phyloP scores from a whole-genome alignment of 2,888 invertebrate genomes.

The Eupsilia transversa region DNA sequence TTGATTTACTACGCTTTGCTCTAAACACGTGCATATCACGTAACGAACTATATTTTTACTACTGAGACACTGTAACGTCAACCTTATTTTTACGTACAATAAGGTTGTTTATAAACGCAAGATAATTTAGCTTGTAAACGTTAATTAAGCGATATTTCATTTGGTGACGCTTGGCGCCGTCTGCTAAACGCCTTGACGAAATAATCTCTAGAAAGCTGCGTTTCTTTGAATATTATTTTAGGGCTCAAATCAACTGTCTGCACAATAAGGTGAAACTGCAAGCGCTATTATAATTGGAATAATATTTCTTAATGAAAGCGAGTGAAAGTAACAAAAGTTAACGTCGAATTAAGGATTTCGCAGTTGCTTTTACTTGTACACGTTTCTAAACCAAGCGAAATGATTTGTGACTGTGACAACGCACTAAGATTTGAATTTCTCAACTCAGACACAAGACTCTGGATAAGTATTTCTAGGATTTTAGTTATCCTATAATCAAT shows the following conservation, averaged over 20 bases:
- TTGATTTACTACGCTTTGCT: constrained; percentile 80
- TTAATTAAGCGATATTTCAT: constrained; percentile 88
- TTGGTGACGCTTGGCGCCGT: constrained; percentile 83
- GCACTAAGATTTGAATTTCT: background rate
- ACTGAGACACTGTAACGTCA: constrained; percentile 59
- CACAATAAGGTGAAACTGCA: constrained; percentile 22
- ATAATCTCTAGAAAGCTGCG: constrained; percentile 76
- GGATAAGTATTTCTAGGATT: background rate
- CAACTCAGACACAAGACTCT: background rate
- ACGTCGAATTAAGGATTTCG: background rate
- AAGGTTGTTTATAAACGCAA: constrained; percentile 62
- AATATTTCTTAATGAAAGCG: constrained; percentile 22
- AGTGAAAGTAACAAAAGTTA: constrained; percentile 7
- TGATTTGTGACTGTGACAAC: background rate
- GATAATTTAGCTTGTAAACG: constrained; percentile 72
- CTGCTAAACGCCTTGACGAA: constrained; percentile 85
- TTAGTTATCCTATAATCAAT: background rate
- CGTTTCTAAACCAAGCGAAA: background rate
- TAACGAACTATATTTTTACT: constrained; percentile 56
- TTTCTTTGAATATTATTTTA: constrained; percentile 80
- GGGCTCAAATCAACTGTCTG: constrained; percentile 53
- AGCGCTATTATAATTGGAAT: constrained; percentile 36
- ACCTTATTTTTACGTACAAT: constrained; percentile 63
- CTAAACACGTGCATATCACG: constrained; percentile 75
- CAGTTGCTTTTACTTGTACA: background rate